Evolutionary conservation across 2,113 vertebrate genomes (phyloP).

Genomic region (Boulengeromyrus knoepffleri): DNA sequence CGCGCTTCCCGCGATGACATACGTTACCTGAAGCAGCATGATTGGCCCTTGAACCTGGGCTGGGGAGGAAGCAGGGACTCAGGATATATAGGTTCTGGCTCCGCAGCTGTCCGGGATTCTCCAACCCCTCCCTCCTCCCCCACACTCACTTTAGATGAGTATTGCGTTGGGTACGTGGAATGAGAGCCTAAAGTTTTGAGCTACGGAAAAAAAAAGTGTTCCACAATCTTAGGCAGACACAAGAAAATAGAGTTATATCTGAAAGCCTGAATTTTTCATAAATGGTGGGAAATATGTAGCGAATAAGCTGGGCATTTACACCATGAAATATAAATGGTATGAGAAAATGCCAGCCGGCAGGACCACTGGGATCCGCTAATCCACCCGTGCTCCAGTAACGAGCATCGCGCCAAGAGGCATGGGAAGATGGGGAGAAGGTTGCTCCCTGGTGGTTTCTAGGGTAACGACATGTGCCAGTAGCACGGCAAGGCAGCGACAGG

Average conservation of each 20-base stretch:
- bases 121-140: not conserved
- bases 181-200: not conserved
- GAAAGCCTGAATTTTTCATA: not conserved
- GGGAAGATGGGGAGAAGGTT: not conserved
- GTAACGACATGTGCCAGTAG: not conserved
- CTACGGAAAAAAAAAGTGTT: not conserved
- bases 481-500: not conserved
- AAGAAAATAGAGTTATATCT: not conserved
- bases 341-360: not conserved
- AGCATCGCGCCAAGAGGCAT: not conserved
- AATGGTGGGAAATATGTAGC: conserved; percentile 3
- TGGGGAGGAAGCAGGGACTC: conserved; percentile 53
- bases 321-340: conserved; percentile 4
- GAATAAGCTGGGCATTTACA: not conserved
- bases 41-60: conserved; percentile 42
- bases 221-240: not conserved
- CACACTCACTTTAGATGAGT: not conserved
- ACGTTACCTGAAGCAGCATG: conserved; percentile 48
- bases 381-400: not conserved
- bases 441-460: conserved; percentile 6
- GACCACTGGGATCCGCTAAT: not conserved
- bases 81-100: conserved; percentile 5
- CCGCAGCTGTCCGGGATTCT: not conserved
- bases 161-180: not conserved
- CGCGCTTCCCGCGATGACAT: conserved; percentile 52